Percentiles rank a stretch among this genome's conserved stretches.
These are phyloP conservation scores for Gonioctena quinquepunctata DNA, from an alignment of 1,140 invertebrate genomes.

Conservation along the genomic window DNA sequence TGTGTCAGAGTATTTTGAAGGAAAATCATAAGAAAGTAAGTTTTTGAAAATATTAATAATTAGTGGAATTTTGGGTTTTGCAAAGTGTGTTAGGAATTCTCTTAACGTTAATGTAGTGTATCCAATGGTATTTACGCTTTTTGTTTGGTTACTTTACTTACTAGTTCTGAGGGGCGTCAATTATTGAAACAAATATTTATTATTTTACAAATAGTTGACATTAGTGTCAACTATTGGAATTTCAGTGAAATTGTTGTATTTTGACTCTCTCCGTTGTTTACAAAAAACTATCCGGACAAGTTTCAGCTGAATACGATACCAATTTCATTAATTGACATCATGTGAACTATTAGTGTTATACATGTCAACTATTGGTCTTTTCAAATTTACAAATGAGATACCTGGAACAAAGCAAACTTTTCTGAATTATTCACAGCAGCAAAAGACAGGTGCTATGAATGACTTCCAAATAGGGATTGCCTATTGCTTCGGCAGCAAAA, in stretches of 20 bases:
- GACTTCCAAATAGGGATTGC: not conserved
- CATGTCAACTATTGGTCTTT: not conserved
- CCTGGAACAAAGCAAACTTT: not conserved
- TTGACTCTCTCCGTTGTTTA: not conserved
- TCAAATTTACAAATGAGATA: not conserved
- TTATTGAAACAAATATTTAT: not conserved
- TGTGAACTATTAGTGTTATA: not conserved
- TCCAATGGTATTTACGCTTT: not conserved
- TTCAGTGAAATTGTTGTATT: not conserved
- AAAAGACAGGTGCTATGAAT: not conserved
- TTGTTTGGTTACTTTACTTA: not conserved
- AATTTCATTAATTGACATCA: not conserved
- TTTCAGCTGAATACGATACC: not conserved
- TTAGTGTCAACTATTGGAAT: not conserved
- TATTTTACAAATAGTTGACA: not conserved
- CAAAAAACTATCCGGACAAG: not conserved
- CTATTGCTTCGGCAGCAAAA: not conserved
- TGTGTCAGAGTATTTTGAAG: not conserved
- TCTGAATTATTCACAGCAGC: not conserved
- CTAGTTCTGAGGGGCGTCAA: not conserved
- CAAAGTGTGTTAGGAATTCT: not conserved
- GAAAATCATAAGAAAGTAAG: not conserved
- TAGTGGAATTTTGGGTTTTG: not conserved
- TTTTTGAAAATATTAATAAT: not conserved
- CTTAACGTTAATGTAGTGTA: not conserved